Conservation (phyloP, 2,113 vertebrate species). For the Oenanthe oenanthe region DNA sequence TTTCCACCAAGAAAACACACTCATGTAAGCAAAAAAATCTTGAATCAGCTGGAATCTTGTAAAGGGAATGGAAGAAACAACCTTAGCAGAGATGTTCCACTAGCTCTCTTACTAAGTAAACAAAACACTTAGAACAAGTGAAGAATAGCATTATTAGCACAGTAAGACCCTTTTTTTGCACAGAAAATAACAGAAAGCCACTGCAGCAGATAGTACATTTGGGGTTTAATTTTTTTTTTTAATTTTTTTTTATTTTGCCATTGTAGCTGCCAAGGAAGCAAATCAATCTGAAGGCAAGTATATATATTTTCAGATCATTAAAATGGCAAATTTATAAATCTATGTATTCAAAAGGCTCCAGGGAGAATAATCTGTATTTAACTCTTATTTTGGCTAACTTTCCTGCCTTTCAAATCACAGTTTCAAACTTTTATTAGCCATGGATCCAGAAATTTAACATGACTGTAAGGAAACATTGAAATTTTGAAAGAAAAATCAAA, state of each 20-base stretch:
- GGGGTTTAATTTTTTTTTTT: background rate
- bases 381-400: background rate
- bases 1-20: background rate
- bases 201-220: background rate
- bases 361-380: background rate
- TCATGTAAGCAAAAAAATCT: background rate
- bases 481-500: background rate
- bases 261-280: background rate
- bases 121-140: background rate
- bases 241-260: background rate
- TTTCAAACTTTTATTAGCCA: background rate
- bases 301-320: background rate
- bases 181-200: background rate
- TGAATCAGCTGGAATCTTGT: background rate
- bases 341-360: background rate
- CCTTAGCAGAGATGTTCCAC: background rate
- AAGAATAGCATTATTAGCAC: background rate
- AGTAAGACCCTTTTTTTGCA: background rate
- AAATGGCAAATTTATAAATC: background rate
- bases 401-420: background rate
- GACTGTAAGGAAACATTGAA: background rate
- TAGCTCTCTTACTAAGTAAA: background rate
- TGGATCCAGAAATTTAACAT: background rate
- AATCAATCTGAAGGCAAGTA: background rate
- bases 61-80: background rate